Evolutionary conservation across 1,140 invertebrate species (phyloP), one percentile per base, ranked within the genome.

Genomic region (Drosophila arawakana): DNA sequence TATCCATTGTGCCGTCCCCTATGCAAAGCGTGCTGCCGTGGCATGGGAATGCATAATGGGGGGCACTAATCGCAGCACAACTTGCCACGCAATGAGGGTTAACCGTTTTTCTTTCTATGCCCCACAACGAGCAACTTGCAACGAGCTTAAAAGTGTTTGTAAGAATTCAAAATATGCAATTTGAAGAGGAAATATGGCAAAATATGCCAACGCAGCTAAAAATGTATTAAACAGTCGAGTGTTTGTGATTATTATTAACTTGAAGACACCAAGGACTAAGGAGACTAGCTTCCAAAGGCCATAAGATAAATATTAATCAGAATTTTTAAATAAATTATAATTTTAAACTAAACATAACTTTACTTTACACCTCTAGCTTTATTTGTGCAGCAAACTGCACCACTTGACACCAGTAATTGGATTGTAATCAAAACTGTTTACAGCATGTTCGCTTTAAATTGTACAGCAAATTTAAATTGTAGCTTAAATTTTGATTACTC

Each of bases 61-160:
- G 47, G 71, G 47, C 71, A 41, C 71, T 60, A 61, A 73, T 68
- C 57, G 65, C 46, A 11, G 46, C 18, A 55, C 43, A 73, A 69
- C 65, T 69, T 73, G 71, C 71, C 63, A 61, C 71, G 65, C 55
- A 60, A 73, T 68, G 63, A 73, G 70, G 70, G 46, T 60, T 30
- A 73, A 73, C 69, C 44, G 68, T 54, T 65, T 50, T 70, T 62
- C 46, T 54, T 57, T 1, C 44, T n/a, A 41, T 50, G 34, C 25
- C 25, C 25, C 25, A 30, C 25, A 30, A 30, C 25, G 3, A 30
- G 11, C 61, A 52, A 65, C 21, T 65, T 65, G 46, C 15, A 49
- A 11, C 49, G 25, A 52, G 49, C 18, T 7, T n/a, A 1, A 52
- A 52, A 52, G 21, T 34, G 41, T 43, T 41, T 47, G 44, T 68